Evolutionary conservation across 2,113 vertebrate genomes (phyloP).

Genomic region (Notothenia coriiceps): DNA sequence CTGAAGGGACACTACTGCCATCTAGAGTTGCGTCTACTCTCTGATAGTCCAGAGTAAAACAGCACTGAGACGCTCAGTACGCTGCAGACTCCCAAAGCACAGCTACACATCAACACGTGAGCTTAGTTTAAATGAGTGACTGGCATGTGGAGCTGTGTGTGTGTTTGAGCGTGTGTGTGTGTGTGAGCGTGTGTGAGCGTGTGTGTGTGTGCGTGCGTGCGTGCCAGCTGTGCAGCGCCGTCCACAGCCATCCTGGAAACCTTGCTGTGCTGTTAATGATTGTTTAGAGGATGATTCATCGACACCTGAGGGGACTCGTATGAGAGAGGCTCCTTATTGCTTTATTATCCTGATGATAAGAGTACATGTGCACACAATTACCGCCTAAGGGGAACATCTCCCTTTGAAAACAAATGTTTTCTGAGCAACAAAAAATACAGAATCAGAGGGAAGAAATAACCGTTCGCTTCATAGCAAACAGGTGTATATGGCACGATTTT

Average conservation of each 20-base stretch:
- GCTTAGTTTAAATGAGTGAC: slow-evolving; percentile 21
- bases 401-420: neutral
- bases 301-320: slow-evolving; percentile 58
- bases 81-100: slow-evolving; percentile 32
- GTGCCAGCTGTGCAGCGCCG: slow-evolving; percentile 53
- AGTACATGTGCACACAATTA: neutral
- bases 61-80: slow-evolving; percentile 1
- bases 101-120: slow-evolving; percentile 19
- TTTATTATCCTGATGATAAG: slow-evolving; percentile 30
- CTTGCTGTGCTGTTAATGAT: slow-evolving; percentile 63
- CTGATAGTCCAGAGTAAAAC: neutral
- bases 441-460: too few species aligned
- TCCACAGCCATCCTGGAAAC: slow-evolving; percentile 29
- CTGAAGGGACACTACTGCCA: slow-evolving; percentile 61
- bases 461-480: too few species aligned
- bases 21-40: slow-evolving; percentile 26
- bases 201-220: slow-evolving; percentile 1
- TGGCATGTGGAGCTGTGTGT: slow-evolving; percentile 10
- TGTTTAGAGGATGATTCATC: slow-evolving; percentile 68
- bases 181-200: neutral
- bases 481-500: too few species aligned
- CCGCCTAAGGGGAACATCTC: neutral
- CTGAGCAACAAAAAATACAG: too few species aligned
- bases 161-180: slow-evolving; percentile 6
- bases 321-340: slow-evolving; percentile 32